Conservation (phyloP, 2,888 invertebrate genomes). For the Aphodius granarius region DNA sequence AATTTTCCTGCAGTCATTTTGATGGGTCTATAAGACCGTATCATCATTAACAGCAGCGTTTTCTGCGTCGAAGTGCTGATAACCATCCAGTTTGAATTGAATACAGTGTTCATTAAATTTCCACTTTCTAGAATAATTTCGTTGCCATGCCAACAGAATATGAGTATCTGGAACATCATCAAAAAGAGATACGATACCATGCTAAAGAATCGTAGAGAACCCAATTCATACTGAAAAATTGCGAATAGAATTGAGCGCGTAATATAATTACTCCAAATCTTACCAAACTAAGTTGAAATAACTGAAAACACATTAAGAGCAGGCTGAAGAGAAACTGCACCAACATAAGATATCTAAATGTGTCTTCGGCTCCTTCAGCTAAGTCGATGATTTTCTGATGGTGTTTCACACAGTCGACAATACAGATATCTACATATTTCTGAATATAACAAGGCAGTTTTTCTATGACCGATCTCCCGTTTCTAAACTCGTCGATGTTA, state of each 20-base stretch:
- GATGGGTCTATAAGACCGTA: constrained; percentile 27
- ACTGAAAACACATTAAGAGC: constrained; percentile 27
- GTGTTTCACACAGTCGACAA: constrained; percentile 26
- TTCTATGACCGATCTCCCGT: neutral
- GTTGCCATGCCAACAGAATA: constrained; percentile 34
- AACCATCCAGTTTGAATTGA: constrained; percentile 22
- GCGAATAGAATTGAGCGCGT: neutral
- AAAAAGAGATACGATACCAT: constrained; percentile 26
- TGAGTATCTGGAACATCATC: constrained; percentile 29
- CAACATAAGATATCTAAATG: constrained; percentile 28
- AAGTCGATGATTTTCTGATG: constrained; percentile 29
- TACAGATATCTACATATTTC: constrained; percentile 17
- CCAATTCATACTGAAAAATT: constrained; percentile 27
- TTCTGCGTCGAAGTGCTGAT: constrained; percentile 21
- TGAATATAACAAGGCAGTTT: constrained; percentile 6
- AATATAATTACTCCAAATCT: neutral
- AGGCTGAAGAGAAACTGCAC: constrained; percentile 31
- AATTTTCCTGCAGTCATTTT: constrained; percentile 30
- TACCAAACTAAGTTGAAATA: constrained; percentile 33
- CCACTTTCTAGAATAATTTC: constrained; percentile 29
- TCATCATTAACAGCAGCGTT: constrained; percentile 29
- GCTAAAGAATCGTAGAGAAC: constrained; percentile 22
- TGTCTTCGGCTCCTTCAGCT: constrained; percentile 27
- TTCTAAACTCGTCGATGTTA: too few relatives aligned
- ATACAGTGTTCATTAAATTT: constrained; percentile 17